Percentiles rank a stretch among this genome's conserved stretches.
Evolutionary conservation across 2,888 invertebrate genomes (phyloP).

Genomic region (Lycia hirtaria): DNA sequence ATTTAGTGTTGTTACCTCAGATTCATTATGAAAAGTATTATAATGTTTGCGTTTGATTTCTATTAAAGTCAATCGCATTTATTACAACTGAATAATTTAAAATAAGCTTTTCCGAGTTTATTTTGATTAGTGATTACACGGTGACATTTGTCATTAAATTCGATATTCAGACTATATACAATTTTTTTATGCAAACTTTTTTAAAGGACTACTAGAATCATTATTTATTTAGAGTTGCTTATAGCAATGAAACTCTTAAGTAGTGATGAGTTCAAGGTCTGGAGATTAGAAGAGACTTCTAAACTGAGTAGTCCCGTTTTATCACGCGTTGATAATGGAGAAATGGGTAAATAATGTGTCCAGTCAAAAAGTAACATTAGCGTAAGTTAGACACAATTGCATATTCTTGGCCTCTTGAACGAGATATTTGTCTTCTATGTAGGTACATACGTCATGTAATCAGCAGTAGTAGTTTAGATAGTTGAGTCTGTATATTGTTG

Average conservation of each 20-base stretch:
- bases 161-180: no score
- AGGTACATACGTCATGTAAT: no score
- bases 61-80: slow-evolving; percentile 15
- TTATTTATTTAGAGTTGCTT: neutral
- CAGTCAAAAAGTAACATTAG: no score
- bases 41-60: slow-evolving; percentile 40
- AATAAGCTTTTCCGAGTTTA: neutral
- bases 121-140: neutral
- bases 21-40: slow-evolving; percentile 54
- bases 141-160: neutral
- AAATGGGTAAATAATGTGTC: neutral
- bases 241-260: no score
- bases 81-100: slow-evolving; percentile 10
- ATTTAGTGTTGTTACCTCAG: slow-evolving; percentile 46
- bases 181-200: neutral
- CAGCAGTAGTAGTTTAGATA: no score
- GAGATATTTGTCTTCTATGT: no score
- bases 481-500: no score
- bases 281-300: neutral
- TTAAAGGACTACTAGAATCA: neutral
- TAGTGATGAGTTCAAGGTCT: neutral
- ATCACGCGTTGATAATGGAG: neutral
- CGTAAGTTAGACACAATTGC: no score
- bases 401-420: no score
- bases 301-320: neutral